Evolutionary conservation across 2,888 invertebrate species (phyloP).

Genomic region (Euplexia lucipara): DNA sequence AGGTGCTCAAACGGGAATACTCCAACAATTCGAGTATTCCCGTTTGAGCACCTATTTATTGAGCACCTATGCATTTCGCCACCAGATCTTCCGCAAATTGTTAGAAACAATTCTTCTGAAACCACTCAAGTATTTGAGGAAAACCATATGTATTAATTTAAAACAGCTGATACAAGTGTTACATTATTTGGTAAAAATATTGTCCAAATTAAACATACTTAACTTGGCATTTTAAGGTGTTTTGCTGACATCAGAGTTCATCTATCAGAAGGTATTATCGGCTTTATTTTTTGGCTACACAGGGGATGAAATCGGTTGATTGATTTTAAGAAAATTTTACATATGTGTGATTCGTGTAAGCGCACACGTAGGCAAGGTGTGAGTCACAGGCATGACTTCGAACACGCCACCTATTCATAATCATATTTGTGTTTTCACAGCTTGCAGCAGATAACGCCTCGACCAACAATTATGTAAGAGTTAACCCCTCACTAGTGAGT

Average conservation of each 20-base stretch:
- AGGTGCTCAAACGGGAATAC: too few species aligned
- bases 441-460: constrained; percentile 63
- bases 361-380: constrained; percentile 51
- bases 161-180: constrained; percentile 61
- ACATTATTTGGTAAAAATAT: constrained; percentile 43
- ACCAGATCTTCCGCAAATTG: constrained; percentile 32
- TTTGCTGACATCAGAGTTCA: constrained; percentile 10
- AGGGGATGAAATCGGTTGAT: constrained; percentile 27
- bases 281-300: constrained; percentile 3
- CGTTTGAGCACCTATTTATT: too few species aligned
- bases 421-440: constrained; percentile 64
- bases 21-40: too few species aligned
- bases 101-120: constrained; percentile 21
- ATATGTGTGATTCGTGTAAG: constrained; percentile 41
- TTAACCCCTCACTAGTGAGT: constrained; percentile 58
- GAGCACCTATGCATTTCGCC: constrained; percentile 31
- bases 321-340: constrained; percentile 13
- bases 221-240: constrained; percentile 5
- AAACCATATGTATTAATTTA: constrained; percentile 53
- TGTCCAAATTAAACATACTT: constrained; percentile 22
- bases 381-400: constrained; percentile 59
- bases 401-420: constrained; percentile 61
- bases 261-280: background rate
- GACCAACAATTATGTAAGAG: constrained; percentile 61
- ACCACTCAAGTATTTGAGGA: constrained; percentile 37